Conservation (phyloP, 1,140 invertebrate species). For the Pseudobourletiella spinata region DNA sequence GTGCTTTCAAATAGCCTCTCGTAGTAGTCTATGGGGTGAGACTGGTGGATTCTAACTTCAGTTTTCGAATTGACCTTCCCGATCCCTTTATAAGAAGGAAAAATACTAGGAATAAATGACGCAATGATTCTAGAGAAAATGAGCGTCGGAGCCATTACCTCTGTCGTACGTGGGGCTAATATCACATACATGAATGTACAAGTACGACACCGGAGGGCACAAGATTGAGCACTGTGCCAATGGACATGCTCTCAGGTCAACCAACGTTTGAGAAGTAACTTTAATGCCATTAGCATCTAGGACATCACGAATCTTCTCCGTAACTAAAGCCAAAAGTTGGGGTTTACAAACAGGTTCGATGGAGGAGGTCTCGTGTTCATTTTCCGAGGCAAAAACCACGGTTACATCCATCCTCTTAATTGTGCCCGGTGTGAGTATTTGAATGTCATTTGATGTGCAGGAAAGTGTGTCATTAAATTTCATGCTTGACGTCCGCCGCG, state of each 20-base stretch:
- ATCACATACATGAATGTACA: slow-evolving; percentile 7
- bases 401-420: slow-evolving; percentile 34
- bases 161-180: background rate
- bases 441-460: slow-evolving; percentile 26
- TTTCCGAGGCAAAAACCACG: slow-evolving; percentile 14
- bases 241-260: slow-evolving; percentile 6
- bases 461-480: slow-evolving; percentile 25
- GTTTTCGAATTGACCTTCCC: slow-evolving; percentile 4
- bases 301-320: slow-evolving; percentile 13
- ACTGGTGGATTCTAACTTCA: slow-evolving; percentile 1
- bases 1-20: background rate
- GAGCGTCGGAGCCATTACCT: background rate
- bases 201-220: background rate
- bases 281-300: slow-evolving; percentile 7
- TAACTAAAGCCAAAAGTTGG: background rate
- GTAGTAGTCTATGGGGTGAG: slow-evolving; percentile 8
- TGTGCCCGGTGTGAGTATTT: slow-evolving; percentile 28
- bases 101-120: background rate
- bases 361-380: background rate
- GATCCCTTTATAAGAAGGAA: background rate
- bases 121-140: background rate
- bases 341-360: background rate
- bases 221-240: background rate
- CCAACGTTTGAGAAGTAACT: background rate
- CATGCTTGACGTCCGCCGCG: background rate